These are phyloP conservation scores for Melitaea cinxia DNA, from an alignment of 1,140 invertebrate genomes.

Conservation along the genomic window DNA sequence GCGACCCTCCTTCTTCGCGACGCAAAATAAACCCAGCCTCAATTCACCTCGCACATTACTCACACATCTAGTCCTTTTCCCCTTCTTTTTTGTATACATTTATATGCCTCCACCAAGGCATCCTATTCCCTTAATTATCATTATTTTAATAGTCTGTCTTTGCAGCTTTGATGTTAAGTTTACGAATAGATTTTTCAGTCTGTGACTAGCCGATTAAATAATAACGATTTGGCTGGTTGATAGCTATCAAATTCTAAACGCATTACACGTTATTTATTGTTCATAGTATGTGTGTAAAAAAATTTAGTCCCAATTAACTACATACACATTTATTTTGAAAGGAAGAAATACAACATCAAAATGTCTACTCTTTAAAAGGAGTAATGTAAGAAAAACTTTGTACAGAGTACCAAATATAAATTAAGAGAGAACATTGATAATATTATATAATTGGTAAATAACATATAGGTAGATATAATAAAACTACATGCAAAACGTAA, in stretches of 20 bases:
- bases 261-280: not conserved
- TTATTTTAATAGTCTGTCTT: too few relatives aligned
- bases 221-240: not conserved
- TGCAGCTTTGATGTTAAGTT: too few relatives aligned
- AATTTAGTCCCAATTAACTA: slow-evolving; percentile 11
- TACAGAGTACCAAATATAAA: slow-evolving; percentile 32
- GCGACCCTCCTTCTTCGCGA: slow-evolving; percentile 85
- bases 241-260: not conserved
- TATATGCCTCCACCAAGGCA: too few relatives aligned
- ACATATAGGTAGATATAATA: slow-evolving; percentile 34
- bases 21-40: slow-evolving; percentile 63
- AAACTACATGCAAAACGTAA: slow-evolving; percentile 38
- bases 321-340: slow-evolving; percentile 35
- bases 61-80: not conserved
- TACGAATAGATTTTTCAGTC: too few relatives aligned
- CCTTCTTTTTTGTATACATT: too few relatives aligned
- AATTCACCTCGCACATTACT: slow-evolving; percentile 29
- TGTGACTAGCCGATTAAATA: too few relatives aligned
- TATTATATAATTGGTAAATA: slow-evolving; percentile 21
- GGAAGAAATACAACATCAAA: slow-evolving; percentile 39
- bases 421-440: slow-evolving; percentile 16
- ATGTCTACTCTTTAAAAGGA: slow-evolving; percentile 38
- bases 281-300: not conserved
- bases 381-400: slow-evolving; percentile 27
- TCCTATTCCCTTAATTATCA: too few relatives aligned